These are phyloP conservation scores for Apis laboriosa DNA, from an alignment of 1,140 invertebrate genomes.

Conservation along the genomic window DNA sequence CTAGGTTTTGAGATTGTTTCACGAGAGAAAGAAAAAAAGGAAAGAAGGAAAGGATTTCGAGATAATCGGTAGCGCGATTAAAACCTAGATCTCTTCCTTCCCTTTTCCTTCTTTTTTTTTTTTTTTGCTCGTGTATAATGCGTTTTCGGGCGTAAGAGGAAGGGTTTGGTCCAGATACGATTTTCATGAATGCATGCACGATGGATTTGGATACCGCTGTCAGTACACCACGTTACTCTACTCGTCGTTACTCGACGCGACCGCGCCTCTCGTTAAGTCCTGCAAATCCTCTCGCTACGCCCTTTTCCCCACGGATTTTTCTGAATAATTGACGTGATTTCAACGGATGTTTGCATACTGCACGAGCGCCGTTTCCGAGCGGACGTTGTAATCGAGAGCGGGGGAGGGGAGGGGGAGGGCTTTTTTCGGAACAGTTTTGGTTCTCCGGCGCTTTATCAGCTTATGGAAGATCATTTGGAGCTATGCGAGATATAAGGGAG, in stretches of 20 bases:
- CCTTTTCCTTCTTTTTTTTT: too few relatives aligned
- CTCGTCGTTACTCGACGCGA: conserved; percentile 19
- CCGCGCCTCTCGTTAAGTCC: conserved; percentile 9
- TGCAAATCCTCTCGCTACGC: not conserved
- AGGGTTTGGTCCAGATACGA: not conserved
- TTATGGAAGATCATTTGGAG: too few relatives aligned
- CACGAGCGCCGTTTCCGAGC: not conserved
- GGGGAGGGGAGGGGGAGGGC: too few relatives aligned
- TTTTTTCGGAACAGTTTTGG: not conserved
- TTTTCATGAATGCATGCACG: not conserved
- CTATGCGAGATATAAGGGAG: too few relatives aligned
- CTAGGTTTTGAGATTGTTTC: not conserved
- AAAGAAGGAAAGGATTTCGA: not conserved
- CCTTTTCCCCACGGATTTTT: not conserved
- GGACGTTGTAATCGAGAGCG: not conserved
- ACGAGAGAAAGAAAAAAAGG: not conserved
- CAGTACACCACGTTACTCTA: not conserved
- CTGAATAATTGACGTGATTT: conserved; percentile 21
- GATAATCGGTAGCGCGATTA: not conserved
- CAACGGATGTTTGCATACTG: not conserved
- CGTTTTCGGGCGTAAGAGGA: not conserved
- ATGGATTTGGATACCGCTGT: not conserved
- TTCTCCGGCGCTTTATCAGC: not conserved
- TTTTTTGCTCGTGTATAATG: not conserved
- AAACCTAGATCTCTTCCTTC: too few relatives aligned